These are phyloP conservation scores for Anticlea derivata DNA, from an alignment of 2,888 invertebrate species.

Conservation along the genomic window DNA sequence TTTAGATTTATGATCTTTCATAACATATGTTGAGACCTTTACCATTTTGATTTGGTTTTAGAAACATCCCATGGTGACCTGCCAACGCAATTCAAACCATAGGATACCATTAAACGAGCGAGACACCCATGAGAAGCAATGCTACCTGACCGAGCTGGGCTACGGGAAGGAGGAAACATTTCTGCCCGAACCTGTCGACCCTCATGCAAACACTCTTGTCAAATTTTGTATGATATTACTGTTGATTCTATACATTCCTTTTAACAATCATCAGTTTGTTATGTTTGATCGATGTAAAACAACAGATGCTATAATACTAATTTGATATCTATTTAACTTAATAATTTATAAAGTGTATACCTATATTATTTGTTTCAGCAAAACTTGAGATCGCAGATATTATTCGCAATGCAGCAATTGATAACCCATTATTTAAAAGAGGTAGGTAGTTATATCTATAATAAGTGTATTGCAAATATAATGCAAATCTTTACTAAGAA, in stretches of 20 bases:
- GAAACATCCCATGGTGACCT: conserved; percentile 46
- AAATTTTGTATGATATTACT: conserved; percentile 56
- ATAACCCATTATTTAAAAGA: conserved; percentile 58
- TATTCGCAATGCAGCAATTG: conserved; percentile 52
- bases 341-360: too few relatives aligned
- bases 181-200: conserved; percentile 60
- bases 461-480: too few relatives aligned
- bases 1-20: too few relatives aligned
- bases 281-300: too few relatives aligned
- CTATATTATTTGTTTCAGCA: conserved; percentile 54
- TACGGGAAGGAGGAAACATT: conserved; percentile 53
- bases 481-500: background rate
- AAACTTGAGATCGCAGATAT: conserved; percentile 57
- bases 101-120: conserved; percentile 47
- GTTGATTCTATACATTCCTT: too few relatives aligned
- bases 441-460: too few relatives aligned
- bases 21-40: too few relatives aligned
- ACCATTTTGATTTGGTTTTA: conserved; percentile 41
- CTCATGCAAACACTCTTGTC: conserved; percentile 50
- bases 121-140: conserved; percentile 55
- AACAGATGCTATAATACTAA: too few relatives aligned
- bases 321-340: too few relatives aligned
- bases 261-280: too few relatives aligned
- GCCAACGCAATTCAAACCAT: conserved; percentile 58
- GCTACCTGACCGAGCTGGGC: conserved; percentile 53